Conservation (phyloP, 2,888 invertebrate genomes). For the Carcina quercana region DNA sequence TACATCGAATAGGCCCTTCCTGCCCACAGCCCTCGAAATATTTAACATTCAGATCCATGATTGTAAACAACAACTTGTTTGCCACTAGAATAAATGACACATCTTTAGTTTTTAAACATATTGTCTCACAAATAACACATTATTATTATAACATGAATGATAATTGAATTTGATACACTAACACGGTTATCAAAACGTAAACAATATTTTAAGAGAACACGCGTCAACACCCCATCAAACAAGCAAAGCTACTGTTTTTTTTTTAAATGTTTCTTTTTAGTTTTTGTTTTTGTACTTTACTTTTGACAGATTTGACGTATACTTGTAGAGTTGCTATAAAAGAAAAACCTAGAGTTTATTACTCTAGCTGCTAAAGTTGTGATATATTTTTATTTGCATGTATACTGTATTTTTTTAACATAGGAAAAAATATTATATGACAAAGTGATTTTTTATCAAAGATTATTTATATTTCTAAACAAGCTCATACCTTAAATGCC, state of each 20-base stretch:
- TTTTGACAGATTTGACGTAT: neutral
- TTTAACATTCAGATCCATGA: constrained; percentile 64
- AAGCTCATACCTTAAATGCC: no score
- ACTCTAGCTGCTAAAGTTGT: no score
- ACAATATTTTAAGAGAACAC: no score
- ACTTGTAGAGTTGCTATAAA: constrained; percentile 3
- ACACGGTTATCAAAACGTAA: no score
- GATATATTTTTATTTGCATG: no score
- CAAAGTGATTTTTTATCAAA: no score
- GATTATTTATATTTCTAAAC: no score
- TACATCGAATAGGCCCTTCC: constrained; percentile 83
- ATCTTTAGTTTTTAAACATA: no score
- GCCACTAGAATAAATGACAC: neutral
- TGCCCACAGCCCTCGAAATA: constrained; percentile 75
- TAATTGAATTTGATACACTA: no score
- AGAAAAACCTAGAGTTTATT: no score
- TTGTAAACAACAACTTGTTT: constrained; percentile 30
- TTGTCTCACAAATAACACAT: constrained; percentile 22
- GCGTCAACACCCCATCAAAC: no score
- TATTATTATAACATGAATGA: constrained; percentile 20
- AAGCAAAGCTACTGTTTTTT: constrained; percentile 26
- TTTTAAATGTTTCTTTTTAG: constrained; percentile 8
- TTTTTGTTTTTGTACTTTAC: no score
- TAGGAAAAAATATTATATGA: neutral
- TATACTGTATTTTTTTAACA: neutral